Conservation (phyloP, 2,888 invertebrate species). For the Caenorhabditis afra region DNA sequence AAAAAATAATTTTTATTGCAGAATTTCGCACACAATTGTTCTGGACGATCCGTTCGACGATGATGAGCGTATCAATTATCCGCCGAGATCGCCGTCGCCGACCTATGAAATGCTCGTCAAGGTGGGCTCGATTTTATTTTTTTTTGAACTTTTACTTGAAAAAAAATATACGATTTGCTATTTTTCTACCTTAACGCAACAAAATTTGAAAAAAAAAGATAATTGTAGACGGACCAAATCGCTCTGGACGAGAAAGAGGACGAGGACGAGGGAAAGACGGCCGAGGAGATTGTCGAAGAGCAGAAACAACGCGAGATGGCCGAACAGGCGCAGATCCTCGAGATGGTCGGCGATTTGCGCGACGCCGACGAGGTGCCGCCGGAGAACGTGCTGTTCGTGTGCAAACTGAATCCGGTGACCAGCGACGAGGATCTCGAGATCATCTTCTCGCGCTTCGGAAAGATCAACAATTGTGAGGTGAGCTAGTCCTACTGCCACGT, state of each 20-base stretch:
- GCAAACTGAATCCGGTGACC: constrained; percentile 98
- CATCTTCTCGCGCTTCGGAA: constrained; percentile 88
- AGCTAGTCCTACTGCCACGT: too few relatives aligned
- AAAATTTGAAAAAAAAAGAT: background rate
- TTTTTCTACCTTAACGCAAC: too few relatives aligned
- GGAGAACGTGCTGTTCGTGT: constrained; percentile 98
- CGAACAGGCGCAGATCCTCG: constrained; percentile 95
- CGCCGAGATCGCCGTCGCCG: constrained; percentile 92
- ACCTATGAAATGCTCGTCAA: constrained; percentile 84
- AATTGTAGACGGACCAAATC: constrained; percentile 72
- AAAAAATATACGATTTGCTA: too few relatives aligned
- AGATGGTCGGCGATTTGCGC: constrained; percentile 97
- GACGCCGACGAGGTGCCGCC: constrained; percentile 98
- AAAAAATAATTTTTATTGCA: constrained; percentile 70
- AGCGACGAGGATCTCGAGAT: constrained; percentile 93
- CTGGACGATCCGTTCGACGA: constrained; percentile 97
- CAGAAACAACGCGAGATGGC: constrained; percentile 93
- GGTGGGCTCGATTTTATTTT: constrained; percentile 37
- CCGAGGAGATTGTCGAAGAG: constrained; percentile 90
- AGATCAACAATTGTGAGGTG: constrained; percentile 85
- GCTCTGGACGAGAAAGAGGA: constrained; percentile 77
- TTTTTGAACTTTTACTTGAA: too few relatives aligned
- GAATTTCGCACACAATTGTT: constrained; percentile 96
- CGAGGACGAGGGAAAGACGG: constrained; percentile 88
- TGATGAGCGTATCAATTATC: constrained; percentile 87